Evolutionary conservation across 2,113 vertebrate species (phyloP).

Genomic region (Rhagologus leucostigma): DNA sequence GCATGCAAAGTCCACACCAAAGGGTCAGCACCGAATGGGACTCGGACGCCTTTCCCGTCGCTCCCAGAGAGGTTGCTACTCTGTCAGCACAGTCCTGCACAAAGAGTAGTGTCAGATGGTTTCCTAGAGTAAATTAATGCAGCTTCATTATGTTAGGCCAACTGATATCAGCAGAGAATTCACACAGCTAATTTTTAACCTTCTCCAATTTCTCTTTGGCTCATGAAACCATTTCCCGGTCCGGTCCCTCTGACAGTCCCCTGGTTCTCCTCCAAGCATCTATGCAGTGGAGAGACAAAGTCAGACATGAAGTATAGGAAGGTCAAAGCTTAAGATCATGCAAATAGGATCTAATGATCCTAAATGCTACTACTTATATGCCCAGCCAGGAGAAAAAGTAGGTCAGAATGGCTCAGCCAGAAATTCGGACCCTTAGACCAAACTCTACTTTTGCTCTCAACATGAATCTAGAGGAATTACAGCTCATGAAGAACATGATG

Average conservation of each 20-base stretch:
- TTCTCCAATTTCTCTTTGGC: conserved; percentile 4
- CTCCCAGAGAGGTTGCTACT: not conserved
- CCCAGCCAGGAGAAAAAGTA: not conserved
- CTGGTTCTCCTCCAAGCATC: not conserved
- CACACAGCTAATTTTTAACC: conserved; percentile 41
- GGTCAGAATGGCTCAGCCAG: not conserved
- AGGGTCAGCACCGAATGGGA: fast-evolving
- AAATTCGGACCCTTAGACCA: not conserved
- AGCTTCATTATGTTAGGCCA: not conserved
- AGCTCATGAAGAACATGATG: not conserved
- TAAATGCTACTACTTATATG: not conserved
- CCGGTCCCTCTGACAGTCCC: not conserved
- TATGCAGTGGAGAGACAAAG: not conserved
- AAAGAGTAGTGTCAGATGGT: not conserved
- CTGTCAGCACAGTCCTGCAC: not conserved
- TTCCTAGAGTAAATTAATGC: conserved; percentile 15
- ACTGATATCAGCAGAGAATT: conserved; percentile 28
- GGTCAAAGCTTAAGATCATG: not conserved
- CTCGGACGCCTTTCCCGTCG: fast-evolving
- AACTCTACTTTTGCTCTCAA: not conserved
- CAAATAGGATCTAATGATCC: not conserved
- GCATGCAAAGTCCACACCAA: not conserved
- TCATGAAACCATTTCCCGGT: conserved; percentile 11
- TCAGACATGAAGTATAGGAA: not conserved
- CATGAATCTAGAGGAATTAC: not conserved